Evolutionary conservation across 2,113 vertebrate genomes (phyloP).

Genomic region (Mobula birostris): DNA sequence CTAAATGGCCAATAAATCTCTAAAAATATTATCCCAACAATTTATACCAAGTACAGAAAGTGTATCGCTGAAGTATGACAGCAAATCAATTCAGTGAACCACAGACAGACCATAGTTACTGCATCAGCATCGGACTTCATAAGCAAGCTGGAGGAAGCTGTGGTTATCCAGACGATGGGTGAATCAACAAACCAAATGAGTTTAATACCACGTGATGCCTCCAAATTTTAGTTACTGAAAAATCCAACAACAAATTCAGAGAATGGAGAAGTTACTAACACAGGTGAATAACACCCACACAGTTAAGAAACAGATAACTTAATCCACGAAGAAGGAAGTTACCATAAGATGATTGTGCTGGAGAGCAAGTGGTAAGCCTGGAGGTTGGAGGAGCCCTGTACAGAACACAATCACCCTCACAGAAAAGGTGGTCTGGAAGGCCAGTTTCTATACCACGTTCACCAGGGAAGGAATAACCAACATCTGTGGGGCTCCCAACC

Average conservation of each 20-base stretch:
- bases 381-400: background rate
- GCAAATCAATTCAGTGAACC: background rate
- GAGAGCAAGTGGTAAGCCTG: background rate
- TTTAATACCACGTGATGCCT: background rate
- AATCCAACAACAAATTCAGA: background rate
- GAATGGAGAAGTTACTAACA: background rate
- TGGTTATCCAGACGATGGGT: background rate
- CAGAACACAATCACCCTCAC: background rate
- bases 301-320: background rate
- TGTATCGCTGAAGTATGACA: background rate
- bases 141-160: background rate
- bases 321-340: background rate
- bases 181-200: background rate
- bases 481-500: background rate
- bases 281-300: background rate
- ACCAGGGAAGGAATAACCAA: background rate
- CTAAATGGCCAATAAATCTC: background rate
- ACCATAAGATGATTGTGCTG: background rate
- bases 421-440: background rate
- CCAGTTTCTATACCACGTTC: background rate
- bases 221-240: background rate
- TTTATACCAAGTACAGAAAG: background rate
- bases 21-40: background rate
- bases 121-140: background rate
- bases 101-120: background rate